phyloP scores from a whole-genome alignment of 2,888 invertebrate species.

The Portevinia maculata region DNA sequence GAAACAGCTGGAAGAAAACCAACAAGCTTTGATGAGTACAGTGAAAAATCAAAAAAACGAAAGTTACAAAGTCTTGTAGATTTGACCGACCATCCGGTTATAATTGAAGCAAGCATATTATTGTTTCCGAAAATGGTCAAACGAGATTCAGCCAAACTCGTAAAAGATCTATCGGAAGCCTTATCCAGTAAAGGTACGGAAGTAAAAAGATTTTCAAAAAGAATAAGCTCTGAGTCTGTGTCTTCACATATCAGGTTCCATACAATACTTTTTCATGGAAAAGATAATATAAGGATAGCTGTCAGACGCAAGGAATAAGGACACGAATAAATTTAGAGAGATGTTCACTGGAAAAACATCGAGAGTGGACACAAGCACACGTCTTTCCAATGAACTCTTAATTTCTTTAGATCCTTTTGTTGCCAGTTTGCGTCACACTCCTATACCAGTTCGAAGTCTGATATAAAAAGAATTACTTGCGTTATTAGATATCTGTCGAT shows the following conservation, averaged over 20 bases:
- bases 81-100: background rate
- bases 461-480: background rate
- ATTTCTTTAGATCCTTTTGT: background rate
- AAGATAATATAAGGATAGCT: no score
- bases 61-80: background rate
- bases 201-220: no score
- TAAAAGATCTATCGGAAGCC: background rate
- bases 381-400: background rate
- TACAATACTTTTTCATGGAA: no score
- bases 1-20: background rate
- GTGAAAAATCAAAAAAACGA: background rate
- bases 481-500: background rate
- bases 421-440: constrained; percentile 3
- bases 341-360: constrained; percentile 1
- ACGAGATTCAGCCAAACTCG: background rate
- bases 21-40: background rate
- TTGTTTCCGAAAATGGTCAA: background rate
- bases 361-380: background rate
- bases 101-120: background rate
- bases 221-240: no score
- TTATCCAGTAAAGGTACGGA: no score
- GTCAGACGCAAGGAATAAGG: background rate
- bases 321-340: constrained; percentile 3
- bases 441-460: background rate
- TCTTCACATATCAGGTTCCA: no score